Percentiles rank a stretch among this genome's conserved stretches.
phyloP scores from a whole-genome alignment of 2,797 vertebrate species.

The Helostoma temminkii region DNA sequence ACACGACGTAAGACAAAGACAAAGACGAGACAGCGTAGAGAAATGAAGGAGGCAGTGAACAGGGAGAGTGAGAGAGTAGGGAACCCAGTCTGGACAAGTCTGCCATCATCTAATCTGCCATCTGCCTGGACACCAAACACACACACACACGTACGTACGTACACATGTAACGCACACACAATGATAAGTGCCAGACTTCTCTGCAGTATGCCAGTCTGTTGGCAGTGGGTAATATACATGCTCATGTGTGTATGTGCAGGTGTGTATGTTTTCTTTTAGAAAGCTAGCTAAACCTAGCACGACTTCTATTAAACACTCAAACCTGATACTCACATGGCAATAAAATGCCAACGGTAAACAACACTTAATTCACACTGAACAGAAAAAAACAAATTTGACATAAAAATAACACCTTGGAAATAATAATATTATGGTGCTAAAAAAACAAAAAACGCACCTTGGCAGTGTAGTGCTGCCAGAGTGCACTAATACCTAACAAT shows the following conservation, averaged over 20 bases:
- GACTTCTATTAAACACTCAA: conserved; percentile 24
- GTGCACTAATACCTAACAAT: conserved; percentile 43
- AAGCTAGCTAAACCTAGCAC: conserved; percentile 8
- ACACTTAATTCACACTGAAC: conserved; percentile 7
- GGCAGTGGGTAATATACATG: conserved; percentile 29
- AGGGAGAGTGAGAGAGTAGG: conserved; percentile 21
- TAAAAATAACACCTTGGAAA: not conserved
- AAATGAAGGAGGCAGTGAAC: conserved; percentile 34
- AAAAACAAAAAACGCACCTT: not conserved
- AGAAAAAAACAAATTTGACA: conserved; percentile 20
- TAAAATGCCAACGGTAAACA: conserved; percentile 1
- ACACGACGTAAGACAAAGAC: conserved; percentile 50
- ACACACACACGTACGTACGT: conserved; percentile 22
- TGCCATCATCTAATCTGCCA: conserved; percentile 77
- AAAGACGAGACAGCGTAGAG: conserved; percentile 3
- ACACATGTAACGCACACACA: too few relatives aligned
- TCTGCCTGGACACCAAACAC: conserved; percentile 69
- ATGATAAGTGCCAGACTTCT: conserved; percentile 56
- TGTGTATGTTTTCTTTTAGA: conserved; percentile 14
- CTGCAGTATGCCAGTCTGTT: conserved; percentile 50
- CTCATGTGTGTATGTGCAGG: not conserved
- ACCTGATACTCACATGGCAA: conserved; percentile 1
- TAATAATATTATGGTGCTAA: not conserved
- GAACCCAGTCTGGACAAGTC: conserved; percentile 56
- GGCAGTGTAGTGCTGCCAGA: conserved; percentile 9